A percentile compares a stretch with the other conserved stretches of the same genome.
phyloP scores from a whole-genome alignment of 2,888 invertebrate genomes.

The Chymomyza fuscimana region DNA sequence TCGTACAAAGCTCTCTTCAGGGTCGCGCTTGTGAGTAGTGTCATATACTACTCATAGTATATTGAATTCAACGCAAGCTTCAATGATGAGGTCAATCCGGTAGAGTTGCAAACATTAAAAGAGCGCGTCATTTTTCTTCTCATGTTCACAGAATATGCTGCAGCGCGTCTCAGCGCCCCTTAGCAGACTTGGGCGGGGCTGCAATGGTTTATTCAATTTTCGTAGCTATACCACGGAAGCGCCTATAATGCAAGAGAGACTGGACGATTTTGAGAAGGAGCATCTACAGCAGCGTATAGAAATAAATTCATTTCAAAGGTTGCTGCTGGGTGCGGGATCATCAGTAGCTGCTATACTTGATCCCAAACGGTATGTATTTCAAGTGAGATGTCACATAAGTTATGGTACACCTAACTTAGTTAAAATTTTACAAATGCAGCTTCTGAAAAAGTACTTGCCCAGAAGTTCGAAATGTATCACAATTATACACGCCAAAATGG shows the following conservation, averaged over 20 bases:
- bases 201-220: background rate
- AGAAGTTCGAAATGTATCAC: no score
- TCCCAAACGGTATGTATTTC: constrained; percentile 83
- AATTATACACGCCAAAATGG: no score
- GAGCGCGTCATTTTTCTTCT: constrained; percentile 19
- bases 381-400: background rate
- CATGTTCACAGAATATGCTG: constrained; percentile 50
- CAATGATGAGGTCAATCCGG: constrained; percentile 53
- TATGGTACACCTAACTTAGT: no score
- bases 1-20: constrained; percentile 39
- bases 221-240: constrained; percentile 30
- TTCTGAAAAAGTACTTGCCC: no score
- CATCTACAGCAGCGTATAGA: constrained; percentile 84
- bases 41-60: constrained; percentile 28
- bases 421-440: background rate
- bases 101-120: background rate
- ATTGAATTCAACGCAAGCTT: constrained; percentile 30
- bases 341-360: constrained; percentile 89
- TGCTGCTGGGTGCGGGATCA: constrained; percentile 91
- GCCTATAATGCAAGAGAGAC: constrained; percentile 42
- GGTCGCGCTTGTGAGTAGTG: constrained; percentile 40
- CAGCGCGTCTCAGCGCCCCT: constrained; percentile 43
- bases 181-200: constrained; percentile 12
- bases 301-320: constrained; percentile 86
- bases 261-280: constrained; percentile 82